A percentile compares a stretch with the other conserved stretches of the same genome.
Conservation (phyloP, 2,888 invertebrate species). For the Leuctra nigra region DNA sequence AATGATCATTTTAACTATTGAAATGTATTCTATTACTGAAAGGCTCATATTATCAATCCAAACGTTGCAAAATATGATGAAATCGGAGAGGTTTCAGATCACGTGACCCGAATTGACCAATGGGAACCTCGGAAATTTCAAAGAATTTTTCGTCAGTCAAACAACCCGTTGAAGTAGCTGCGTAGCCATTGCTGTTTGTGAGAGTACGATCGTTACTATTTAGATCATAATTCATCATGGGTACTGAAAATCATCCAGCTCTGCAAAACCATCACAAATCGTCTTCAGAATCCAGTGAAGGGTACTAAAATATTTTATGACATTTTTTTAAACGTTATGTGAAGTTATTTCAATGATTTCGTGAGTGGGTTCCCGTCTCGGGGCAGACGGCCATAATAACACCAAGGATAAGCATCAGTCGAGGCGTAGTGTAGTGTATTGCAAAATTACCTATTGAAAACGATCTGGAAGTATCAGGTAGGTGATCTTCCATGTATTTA, state of each 20-base stretch:
- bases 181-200: slow-evolving; percentile 45
- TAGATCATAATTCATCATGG: slow-evolving; percentile 44
- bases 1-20: background rate
- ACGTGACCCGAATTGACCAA: slow-evolving; percentile 36
- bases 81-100: slow-evolving; percentile 29
- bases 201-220: slow-evolving; percentile 37
- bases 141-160: slow-evolving; percentile 35
- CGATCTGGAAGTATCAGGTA: slow-evolving; percentile 38
- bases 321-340: slow-evolving; percentile 29
- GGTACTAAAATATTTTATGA: slow-evolving; percentile 40
- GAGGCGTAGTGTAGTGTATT: slow-evolving; percentile 40
- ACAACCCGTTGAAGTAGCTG: slow-evolving; percentile 36
- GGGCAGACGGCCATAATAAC: slow-evolving; percentile 34
- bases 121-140: slow-evolving; percentile 34
- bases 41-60: background rate
- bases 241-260: slow-evolving; percentile 44
- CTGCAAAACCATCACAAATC: slow-evolving; percentile 42
- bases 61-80: slow-evolving; percentile 17
- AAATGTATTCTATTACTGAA: background rate
- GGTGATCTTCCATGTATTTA: slow-evolving; percentile 33
- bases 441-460: slow-evolving; percentile 36
- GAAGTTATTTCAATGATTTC: slow-evolving; percentile 30
- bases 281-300: slow-evolving; percentile 40
- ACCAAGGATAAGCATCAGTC: slow-evolving; percentile 34
- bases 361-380: slow-evolving; percentile 34